These are phyloP conservation scores for human DNA, from an alignment of 2,113 vertebrate genomes.

Conservation along the genomic window GRCh38 chr14:68250501-68251000, in stretches of 20 bases:
- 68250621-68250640: background rate
- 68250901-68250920: background rate
- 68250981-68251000: constrained; percentile 34
- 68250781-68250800: background rate
- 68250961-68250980: constrained; percentile 34
- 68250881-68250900: background rate
- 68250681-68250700: background rate
- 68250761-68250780: background rate
- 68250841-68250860: background rate
- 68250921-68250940: background rate
- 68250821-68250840: background rate
- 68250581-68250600: background rate
- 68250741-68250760: background rate
- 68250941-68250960: constrained; percentile 48
- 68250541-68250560: background rate
- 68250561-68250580: background rate
- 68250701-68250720: background rate
- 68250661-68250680: background rate
- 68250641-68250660: background rate
- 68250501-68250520: constrained; percentile 39
- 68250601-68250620: background rate
- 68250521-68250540: constrained; percentile 32
- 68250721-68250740: background rate
- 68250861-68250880: background rate
- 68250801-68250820: no score